Conservation (phyloP, 2,113 vertebrate genomes). For the Hippopotamus amphibius region DNA sequence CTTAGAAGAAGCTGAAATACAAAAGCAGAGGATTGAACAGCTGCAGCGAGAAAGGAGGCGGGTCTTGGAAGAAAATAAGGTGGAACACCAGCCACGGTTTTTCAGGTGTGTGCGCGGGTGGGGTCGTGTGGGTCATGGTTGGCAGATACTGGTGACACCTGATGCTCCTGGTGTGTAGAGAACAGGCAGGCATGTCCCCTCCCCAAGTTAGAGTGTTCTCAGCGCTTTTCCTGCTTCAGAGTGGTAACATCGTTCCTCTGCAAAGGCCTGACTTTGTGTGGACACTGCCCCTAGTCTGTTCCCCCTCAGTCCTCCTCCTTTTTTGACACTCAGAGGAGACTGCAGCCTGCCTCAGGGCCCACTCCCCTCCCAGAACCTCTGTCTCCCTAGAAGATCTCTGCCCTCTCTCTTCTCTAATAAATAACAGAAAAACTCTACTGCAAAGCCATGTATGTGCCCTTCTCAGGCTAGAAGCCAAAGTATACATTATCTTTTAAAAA, state of each 20-base stretch:
- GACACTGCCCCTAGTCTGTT: not conserved
- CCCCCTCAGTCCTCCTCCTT: fast-evolving
- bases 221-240: not conserved
- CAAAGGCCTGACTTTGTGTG: not conserved
- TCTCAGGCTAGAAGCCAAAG: not conserved
- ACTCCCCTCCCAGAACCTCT: not conserved
- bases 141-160: fast-evolving
- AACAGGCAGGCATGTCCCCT: too few relatives aligned
- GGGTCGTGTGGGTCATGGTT: fast-evolving
- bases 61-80: constrained; percentile 92
- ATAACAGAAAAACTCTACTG: not conserved
- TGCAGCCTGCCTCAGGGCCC: not conserved
- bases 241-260: fast-evolving
- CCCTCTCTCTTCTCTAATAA: not conserved
- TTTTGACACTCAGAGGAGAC: not conserved
- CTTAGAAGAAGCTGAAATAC: constrained; percentile 92
- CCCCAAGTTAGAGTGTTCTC: fast-evolving
- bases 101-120: constrained; percentile 89
- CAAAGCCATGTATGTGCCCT: not conserved
- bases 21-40: constrained; percentile 97
- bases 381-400: not conserved
- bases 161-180: not conserved
- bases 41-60: constrained; percentile 94
- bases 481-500: not conserved
- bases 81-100: constrained; percentile 94